Conservation (phyloP, 2,113 vertebrate genomes). For the Brachyhypopomus occidentalis region DNA sequence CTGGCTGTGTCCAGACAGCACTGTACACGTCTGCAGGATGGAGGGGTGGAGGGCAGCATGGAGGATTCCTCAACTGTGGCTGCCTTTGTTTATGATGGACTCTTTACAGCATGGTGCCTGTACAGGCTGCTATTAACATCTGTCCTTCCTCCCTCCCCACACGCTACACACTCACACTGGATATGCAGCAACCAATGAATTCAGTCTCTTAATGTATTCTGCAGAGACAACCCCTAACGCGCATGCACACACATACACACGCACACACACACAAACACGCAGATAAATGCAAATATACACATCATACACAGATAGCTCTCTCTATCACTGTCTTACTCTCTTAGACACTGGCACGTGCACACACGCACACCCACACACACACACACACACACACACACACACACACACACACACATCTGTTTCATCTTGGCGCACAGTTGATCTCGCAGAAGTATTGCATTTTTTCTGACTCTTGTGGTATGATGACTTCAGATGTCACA, state of each 20-base stretch:
- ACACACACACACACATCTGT: background rate
- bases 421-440: constrained; percentile 16
- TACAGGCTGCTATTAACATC: constrained; percentile 45
- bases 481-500: too few species aligned
- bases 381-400: background rate
- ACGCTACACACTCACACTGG: background rate
- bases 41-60: background rate
- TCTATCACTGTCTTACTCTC: constrained; percentile 8
- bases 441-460: constrained; percentile 33
- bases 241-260: constrained; percentile 12
- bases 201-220: constrained; percentile 16
- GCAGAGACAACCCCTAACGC: constrained; percentile 18
- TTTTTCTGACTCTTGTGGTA: background rate
- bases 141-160: background rate
- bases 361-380: constrained; percentile 11
- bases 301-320: background rate
- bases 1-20: background rate
- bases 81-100: constrained; percentile 19
- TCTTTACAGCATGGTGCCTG: constrained; percentile 44
- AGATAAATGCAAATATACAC: constrained; percentile 14
- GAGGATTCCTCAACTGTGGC: background rate
- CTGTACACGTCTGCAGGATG: background rate
- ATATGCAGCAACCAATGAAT: constrained; percentile 25
- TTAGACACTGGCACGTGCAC: background rate
- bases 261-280: constrained; percentile 14